A percentile compares a stretch with the other conserved stretches of the same genome.
Evolutionary conservation across 2,113 vertebrate species (phyloP).

Genomic region (Poecilia latipinna): DNA sequence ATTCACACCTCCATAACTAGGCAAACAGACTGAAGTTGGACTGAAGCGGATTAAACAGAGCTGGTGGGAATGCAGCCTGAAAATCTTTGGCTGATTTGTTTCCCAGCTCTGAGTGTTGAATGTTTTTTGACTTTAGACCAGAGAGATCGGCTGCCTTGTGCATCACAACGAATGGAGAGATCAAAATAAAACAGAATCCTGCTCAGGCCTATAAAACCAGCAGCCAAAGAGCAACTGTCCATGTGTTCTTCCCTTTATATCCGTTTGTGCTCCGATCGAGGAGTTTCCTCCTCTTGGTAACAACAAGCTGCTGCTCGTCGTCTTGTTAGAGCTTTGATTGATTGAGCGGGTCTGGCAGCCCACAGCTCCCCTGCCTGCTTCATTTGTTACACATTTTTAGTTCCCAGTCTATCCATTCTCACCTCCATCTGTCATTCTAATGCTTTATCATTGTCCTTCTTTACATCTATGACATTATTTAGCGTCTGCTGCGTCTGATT

Average conservation of each 20-base stretch:
- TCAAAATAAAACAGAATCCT: not conserved
- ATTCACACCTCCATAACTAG: no score
- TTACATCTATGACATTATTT: conserved; percentile 49
- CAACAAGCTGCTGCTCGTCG: conserved; percentile 32
- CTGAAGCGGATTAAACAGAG: no score
- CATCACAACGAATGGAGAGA: not conserved
- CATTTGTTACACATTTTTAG: conserved; percentile 74
- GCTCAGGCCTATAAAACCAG: conserved; percentile 14
- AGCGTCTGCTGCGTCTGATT: conserved; percentile 51
- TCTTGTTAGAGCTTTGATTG: conserved; percentile 70
- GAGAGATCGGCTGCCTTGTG: no score
- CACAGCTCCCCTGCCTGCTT: conserved; percentile 59
- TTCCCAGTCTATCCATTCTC: conserved; percentile 76
- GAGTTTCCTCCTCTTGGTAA: conserved; percentile 24
- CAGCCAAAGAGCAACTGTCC: conserved; percentile 2
- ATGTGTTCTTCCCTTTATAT: not conserved
- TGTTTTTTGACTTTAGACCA: no score
- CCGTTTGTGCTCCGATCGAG: not conserved
- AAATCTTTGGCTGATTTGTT: no score
- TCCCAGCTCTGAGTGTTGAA: no score
- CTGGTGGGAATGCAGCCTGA: no score
- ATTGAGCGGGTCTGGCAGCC: conserved; percentile 64
- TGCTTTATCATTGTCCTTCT: conserved; percentile 61
- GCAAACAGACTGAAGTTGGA: no score
- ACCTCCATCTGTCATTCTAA: conserved; percentile 65